Conservation (phyloP, 2,888 invertebrate species). For the Netelia fuscicornis region DNA sequence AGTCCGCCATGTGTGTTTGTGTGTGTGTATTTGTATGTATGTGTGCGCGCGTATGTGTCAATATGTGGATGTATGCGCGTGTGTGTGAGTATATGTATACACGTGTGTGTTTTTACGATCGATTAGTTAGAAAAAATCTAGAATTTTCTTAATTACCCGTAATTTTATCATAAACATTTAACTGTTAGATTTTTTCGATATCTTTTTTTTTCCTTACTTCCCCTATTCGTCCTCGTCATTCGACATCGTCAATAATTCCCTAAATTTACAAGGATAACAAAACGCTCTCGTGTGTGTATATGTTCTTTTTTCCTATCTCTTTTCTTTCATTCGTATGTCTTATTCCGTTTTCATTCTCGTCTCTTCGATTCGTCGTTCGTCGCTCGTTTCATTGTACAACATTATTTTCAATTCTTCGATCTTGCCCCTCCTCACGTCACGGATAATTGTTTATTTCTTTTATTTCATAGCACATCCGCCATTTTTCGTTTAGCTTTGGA, state of each 20-base stretch:
- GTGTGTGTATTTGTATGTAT: too few relatives aligned
- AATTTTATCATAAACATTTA: constrained; percentile 84
- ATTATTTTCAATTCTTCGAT: background rate
- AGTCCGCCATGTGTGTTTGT: constrained; percentile 73
- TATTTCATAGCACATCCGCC: background rate
- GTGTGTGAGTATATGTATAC: too few relatives aligned
- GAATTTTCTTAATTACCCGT: constrained; percentile 84
- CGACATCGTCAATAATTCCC: constrained; percentile 55
- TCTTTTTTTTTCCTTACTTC: constrained; percentile 40
- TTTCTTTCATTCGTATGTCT: constrained; percentile 20
- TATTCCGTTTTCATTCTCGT: constrained; percentile 5
- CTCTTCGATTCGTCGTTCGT: background rate
- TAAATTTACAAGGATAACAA: constrained; percentile 69
- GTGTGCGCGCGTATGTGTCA: too few relatives aligned
- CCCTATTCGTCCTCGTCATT: constrained; percentile 33
- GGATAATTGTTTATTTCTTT: background rate
- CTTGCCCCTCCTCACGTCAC: background rate
- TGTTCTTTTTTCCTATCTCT: constrained; percentile 39
- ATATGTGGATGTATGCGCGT: too few relatives aligned
- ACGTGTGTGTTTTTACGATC: constrained; percentile 72
- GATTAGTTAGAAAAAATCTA: constrained; percentile 84
- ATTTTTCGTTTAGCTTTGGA: constrained; percentile 11
- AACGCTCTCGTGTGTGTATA: constrained; percentile 55
- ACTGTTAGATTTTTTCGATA: constrained; percentile 77
- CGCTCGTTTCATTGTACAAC: background rate